A percentile compares a stretch with the other conserved stretches of the same genome.
phyloP scores from a whole-genome alignment of 2,113 vertebrate species.

The Oxygymnocypris stewartii region DNA sequence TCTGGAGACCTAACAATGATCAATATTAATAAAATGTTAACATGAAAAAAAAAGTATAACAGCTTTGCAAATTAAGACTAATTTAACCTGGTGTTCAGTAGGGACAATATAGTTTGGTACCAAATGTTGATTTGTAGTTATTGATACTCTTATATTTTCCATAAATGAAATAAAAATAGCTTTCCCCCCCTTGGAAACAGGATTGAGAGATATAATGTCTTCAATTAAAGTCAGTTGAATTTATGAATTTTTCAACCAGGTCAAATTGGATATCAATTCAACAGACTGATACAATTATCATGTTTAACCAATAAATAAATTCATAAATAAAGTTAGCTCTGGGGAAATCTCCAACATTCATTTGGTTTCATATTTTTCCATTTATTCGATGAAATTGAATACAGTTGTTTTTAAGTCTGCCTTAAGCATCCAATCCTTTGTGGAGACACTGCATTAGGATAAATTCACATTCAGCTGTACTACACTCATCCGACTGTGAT shows the following conservation, averaged over 20 bases:
- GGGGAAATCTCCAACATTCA: background rate
- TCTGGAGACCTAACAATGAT: background rate
- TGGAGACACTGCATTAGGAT: background rate
- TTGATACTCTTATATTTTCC: background rate
- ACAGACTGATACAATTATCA: background rate
- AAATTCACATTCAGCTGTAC: background rate
- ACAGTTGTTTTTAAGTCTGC: no score
- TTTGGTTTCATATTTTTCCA: background rate
- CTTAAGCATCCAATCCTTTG: background rate
- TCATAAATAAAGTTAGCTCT: background rate
- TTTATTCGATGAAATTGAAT: no score
- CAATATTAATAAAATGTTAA: background rate
- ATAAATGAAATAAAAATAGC: background rate
- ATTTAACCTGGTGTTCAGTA: background rate
- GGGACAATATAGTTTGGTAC: background rate
- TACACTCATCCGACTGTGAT: background rate
- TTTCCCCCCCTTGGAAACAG: no score
- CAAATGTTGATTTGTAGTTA: background rate
- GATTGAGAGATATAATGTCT: no score
- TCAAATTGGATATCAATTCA: background rate
- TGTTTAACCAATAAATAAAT: no score
- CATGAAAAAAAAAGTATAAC: background rate
- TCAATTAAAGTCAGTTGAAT: no score
- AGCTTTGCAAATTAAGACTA: background rate
- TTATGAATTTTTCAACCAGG: no score